Base-by-base conservation (phyloP, 2,888 invertebrate species). In the Caenorhabditis doughertyi region DNA sequence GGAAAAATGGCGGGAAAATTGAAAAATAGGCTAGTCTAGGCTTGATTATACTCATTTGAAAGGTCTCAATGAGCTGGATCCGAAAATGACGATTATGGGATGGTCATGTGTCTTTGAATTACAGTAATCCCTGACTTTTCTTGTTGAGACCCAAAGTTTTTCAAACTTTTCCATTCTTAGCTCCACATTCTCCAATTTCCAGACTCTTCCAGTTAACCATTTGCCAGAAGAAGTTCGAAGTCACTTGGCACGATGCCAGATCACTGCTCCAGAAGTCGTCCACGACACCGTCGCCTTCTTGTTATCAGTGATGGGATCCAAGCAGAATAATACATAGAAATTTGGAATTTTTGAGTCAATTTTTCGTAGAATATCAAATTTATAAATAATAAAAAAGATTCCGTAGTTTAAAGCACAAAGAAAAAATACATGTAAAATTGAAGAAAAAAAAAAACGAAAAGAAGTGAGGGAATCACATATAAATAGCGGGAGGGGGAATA, bases 241-340 rank as follows among this genome's bases (percentile, higher is more conserved):
- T 32, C 79, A 83, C 49, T 65, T 83, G 82, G 82, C 82, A 21
- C 73, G 79, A 8, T 83, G 82, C 53, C 79, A 83, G 35, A 83
- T 83, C 27, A 49, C 62, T 2, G 39, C 62, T n/a, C 74, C 79
- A 1, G 79, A 79, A 39, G 72, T 74, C 16, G 49, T 83, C n/a
- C 62, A 79, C 4, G 79, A 79, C 35, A 65, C 70, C 9, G 53
- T 83, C 3, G 64, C 82, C 0, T 83, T 83, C 18, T 35, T 83
- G 8, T n/a, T 74, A 3, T 68, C 82, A 3, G 18, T 83, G 8
- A 70, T 62, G 21, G 62, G 67, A 1, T 82, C 82, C 8, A 82
- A 82, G n/a, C 53, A 70, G n/a, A 51, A 62, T 47, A 58, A 32
- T 32, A n/a, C 74, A 74, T 71, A 18, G 65, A 13, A 25, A 3